Conservation (phyloP, 2,113 vertebrate species). For the Cavia porcellus region DNA sequence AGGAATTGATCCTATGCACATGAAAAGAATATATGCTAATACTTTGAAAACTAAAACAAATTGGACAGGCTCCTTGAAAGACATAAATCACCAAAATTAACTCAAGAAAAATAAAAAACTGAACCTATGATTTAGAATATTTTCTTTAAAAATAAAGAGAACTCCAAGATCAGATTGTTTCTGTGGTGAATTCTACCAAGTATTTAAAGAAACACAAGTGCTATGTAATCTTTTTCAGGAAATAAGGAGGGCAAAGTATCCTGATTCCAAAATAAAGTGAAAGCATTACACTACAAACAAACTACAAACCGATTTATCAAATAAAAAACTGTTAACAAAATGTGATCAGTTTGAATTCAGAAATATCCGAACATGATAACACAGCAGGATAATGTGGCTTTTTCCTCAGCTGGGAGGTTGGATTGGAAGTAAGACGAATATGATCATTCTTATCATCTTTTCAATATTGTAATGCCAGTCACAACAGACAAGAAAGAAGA, state of each 20-base stretch:
- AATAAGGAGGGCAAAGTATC: neutral
- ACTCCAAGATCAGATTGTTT: neutral
- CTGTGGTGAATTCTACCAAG: neutral
- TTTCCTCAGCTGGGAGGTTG: neutral
- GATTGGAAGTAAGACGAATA: neutral
- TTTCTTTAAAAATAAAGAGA: neutral
- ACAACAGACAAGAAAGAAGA: neutral
- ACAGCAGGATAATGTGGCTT: neutral
- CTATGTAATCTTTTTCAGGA: neutral
- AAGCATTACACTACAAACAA: neutral
- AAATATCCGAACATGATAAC: neutral
- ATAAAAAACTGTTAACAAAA: neutral
- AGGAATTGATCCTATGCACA: neutral
- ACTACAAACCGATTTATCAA: neutral
- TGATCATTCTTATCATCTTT: too few species aligned
- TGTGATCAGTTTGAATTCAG: neutral
- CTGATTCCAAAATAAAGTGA: neutral
- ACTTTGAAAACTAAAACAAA: neutral
- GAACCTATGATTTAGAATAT: conserved; percentile 10
- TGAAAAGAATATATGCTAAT: neutral
- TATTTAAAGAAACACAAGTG: neutral
- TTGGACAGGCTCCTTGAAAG: neutral
- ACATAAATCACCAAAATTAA: neutral
- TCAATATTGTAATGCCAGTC: too few species aligned
- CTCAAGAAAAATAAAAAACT: neutral